Evolutionary conservation across 2,888 invertebrate genomes (phyloP).

Genomic region (Drosophila robusta): DNA sequence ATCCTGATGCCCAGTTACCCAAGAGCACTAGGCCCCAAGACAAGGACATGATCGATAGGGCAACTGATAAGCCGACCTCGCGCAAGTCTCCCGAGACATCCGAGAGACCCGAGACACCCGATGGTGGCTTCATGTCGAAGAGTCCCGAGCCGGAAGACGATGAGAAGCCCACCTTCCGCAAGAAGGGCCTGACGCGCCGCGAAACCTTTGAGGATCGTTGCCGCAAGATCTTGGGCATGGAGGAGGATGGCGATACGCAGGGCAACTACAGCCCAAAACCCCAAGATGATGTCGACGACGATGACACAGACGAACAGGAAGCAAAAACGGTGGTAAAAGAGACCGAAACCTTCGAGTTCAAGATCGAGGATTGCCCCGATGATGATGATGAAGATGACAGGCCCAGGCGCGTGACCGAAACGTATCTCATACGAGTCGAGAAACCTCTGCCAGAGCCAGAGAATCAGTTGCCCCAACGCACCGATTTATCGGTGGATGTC

Average conservation of each 20-base stretch:
- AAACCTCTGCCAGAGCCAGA: conserved; percentile 46
- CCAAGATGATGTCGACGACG: conserved; percentile 19
- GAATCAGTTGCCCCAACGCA: conserved; percentile 23
- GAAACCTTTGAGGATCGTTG: conserved; percentile 91
- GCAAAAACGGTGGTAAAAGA: conserved; percentile 24
- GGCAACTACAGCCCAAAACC: conserved; percentile 64
- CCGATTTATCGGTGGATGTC: conserved; percentile 41
- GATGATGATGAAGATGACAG: conserved; percentile 75
- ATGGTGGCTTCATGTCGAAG: conserved; percentile 78
- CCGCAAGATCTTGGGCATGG: conserved; percentile 89
- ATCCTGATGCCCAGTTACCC: neutral
- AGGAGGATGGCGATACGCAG: conserved; percentile 81
- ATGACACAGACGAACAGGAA: conserved; percentile 41
- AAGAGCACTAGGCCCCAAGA: conserved; percentile 6
- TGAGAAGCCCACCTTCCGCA: conserved; percentile 84
- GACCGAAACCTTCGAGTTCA: conserved; percentile 72
- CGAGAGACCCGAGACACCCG: conserved; percentile 61
- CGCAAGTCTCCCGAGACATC: neutral
- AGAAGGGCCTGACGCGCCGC: conserved; percentile 87
- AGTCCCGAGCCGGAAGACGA: conserved; percentile 48
- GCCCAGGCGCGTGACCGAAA: conserved; percentile 51
- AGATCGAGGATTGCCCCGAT: conserved; percentile 83
- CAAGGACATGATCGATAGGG: conserved; percentile 30
- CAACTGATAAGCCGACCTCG: conserved; percentile 14
- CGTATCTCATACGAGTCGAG: conserved; percentile 51